These are phyloP conservation scores for Aegotheles bennettii DNA, from an alignment of 2,113 vertebrate genomes.

Conservation along the genomic window DNA sequence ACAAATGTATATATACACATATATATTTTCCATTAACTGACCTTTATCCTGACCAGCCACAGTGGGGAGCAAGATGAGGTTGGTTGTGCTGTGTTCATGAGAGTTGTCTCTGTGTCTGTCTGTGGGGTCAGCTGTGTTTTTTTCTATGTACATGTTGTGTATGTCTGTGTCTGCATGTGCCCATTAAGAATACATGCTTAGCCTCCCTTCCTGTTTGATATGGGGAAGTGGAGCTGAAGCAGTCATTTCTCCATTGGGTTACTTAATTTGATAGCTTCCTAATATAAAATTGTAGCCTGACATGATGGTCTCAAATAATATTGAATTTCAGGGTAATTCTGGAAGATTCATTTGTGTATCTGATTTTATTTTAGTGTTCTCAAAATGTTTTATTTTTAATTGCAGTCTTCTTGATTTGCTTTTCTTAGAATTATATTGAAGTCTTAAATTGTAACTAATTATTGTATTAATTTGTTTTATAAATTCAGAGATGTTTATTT, in stretches of 20 bases:
- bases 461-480: neutral
- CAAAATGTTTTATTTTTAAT: neutral
- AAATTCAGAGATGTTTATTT: neutral
- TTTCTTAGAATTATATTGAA: neutral
- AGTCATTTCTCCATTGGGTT: neutral
- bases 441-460: neutral
- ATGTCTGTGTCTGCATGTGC: rapidly evolving
- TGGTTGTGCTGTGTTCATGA: neutral
- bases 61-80: neutral
- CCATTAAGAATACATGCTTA: neutral
- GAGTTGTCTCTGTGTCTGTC: neutral
- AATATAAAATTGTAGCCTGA: neutral
- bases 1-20: neutral
- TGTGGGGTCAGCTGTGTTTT: neutral
- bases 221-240: neutral
- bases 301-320: neutral
- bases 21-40: neutral
- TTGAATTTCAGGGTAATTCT: neutral
- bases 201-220: neutral
- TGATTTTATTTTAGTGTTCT: neutral
- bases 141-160: neutral
- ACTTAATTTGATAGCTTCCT: neutral
- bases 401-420: neutral
- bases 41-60: neutral
- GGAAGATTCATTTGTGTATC: neutral